Evolutionary conservation across 64 coral and sea anemone genomes (phyloP), one percentile per base, ranked within the genome.

Genomic region (Stichodactyla mertensii): DNA sequence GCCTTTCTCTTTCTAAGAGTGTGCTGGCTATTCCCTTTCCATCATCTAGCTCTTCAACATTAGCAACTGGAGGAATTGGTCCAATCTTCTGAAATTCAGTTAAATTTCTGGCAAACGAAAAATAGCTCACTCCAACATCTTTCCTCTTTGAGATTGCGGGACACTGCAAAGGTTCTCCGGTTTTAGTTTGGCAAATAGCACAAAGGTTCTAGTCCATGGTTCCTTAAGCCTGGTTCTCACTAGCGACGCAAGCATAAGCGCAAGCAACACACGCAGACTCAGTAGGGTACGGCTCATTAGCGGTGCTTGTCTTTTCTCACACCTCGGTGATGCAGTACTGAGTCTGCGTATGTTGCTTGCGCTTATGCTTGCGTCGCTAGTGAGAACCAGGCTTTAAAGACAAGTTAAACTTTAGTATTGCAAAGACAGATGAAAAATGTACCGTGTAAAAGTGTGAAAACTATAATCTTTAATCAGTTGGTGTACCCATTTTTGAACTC

Each of bases 31-130:
- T 82, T 80, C 87, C 54, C 22, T 61, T 51, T 57, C 87, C 77
- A 22, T 88, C 54, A 80, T 82, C 52, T 11, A 88, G 78, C 19
- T 19, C 71, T 88, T 80, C 87, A 26, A 61, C 57, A 81, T 88
- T 64, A 60, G 80, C 18, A 82, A 45, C 19, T 80, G 55, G 24
- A 24, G 87, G 87, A 31, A 82, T 18, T 11, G 57, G 24, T 20
- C 57, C 78, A 51, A 88, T 57, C 51, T 88, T 79, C 10, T 45
- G 52, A 61, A 88, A 88, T 51, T 88, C 87, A 55, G 80, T 23
- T 26, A 88, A 31, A 80, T 80, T 82, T 61, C 57, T 81, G 18
- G 77, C 87, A 88, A 88, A 88, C n/a, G 87, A 88, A 18, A 77
- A 57, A 80, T 82, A 88, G 74, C 87, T 78, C 23, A 55, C 87